Conservation (phyloP, 2,797 vertebrate genomes). For the Lithobates sylvaticus region DNA sequence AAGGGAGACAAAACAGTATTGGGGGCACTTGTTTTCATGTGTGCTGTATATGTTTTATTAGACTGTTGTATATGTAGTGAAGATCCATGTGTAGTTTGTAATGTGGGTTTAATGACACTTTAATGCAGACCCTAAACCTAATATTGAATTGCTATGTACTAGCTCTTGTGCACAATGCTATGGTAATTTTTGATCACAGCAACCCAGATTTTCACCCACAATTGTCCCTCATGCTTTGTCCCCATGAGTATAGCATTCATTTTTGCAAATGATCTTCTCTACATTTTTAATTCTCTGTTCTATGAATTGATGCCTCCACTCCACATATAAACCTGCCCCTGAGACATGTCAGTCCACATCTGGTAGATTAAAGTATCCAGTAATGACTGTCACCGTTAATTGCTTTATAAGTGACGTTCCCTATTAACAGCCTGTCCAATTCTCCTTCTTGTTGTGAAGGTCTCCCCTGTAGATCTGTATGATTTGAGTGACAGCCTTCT, state of each 20-base stretch:
- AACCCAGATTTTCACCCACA: neutral
- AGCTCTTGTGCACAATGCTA: no score
- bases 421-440: conserved; percentile 33
- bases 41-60: no score
- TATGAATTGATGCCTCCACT: conserved; percentile 18
- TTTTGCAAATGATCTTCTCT: neutral
- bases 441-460: conserved; percentile 4
- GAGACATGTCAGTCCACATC: conserved; percentile 47
- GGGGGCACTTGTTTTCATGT: no score
- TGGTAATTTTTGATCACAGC: neutral
- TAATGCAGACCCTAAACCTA: no score
- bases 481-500: conserved; percentile 17
- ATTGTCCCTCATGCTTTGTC: neutral
- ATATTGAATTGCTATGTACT: no score
- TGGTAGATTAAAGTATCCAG: conserved; percentile 26
- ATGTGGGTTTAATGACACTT: no score
- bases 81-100: no score
- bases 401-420: conserved; percentile 37
- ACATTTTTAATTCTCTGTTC: neutral
- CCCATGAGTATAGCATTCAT: neutral
- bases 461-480: conserved; percentile 9
- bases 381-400: conserved; percentile 47
- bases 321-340: neutral
- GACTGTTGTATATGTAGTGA: no score
- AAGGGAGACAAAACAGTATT: no score